Base-by-base conservation (phyloP, 2,797 vertebrate genomes). In the Scarus forsteni region DNA sequence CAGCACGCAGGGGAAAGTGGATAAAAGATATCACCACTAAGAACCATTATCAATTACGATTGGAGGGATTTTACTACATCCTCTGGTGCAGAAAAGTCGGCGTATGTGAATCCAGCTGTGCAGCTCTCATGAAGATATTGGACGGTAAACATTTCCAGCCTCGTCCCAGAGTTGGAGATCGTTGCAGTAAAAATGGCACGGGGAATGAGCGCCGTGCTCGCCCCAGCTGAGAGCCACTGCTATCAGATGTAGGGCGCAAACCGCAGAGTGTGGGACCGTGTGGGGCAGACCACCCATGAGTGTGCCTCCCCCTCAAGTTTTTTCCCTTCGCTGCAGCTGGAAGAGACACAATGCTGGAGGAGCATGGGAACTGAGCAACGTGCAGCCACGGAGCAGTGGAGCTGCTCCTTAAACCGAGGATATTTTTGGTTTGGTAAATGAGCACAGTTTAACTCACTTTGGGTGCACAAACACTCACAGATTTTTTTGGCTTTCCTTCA, bases 201-300 rank as follows among this genome's bases (percentile, higher is more conserved):
- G 45, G 15, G 81, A 91, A 88, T 88, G 81, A 46, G 88, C 85
- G 83, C 72, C 19, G 86, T 62, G 84, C 73, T 78, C 84, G 73
- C 88, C 81, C 83, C 91, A 87, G 89, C 93, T 88, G 88, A 92
- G 88, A 89, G 90, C 88, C 92, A 88, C 89, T 66, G 87, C 88
- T 90, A 92, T 93, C 92, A 91, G 90, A 93, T 93, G 92, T 81
- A 90, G 86, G 90, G 90, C 86, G 74, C 92, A 92, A 91, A 93
- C 92, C 93, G n/a, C 93, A 93, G 78, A 90, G 87, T 86, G 86
- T 80, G 90, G 88, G 85, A 90, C 89, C 89, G 79, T 92, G 92
- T 92, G 93, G 89, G 92, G 88, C 72, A 70, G 93, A 94, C 93
- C 93, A 94, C 94, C 93, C 92, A 81, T 92, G 91, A 92, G 79